Evolutionary conservation across 35 echinoderm and acorn worm species (phyloP), one percentile per base, ranked within the genome.

Genomic region (Chiridota heheva): DNA sequence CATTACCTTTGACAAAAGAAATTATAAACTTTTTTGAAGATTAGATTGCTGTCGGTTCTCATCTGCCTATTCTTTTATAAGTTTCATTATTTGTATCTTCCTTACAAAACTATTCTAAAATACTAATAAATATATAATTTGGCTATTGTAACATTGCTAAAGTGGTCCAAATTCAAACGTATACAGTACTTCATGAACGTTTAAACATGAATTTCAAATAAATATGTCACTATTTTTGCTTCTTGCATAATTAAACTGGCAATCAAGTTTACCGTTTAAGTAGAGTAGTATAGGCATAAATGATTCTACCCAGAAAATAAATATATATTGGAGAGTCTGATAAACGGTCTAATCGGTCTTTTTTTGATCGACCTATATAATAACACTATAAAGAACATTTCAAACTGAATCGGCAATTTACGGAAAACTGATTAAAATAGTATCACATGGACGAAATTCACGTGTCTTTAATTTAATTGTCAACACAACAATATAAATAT

Each of bases 1-100:
- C 81, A 44, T 84, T 72, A n/a, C 35, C 81, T 84, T 43, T 42
- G 13, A 82, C 27, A 44, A 30, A 63, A 5, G 27, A 63, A 80
- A 16, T 13, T 53, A 53, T 13, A 53, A 53, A 22, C 48, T 22
- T 13, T 13, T 10, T 10, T 53, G 48, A 53, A 53, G 10, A 10
- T 22, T 53, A 13, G 48, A 53, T 22, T 53, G 48, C 48, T 53
- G 10, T 53, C n/a, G n/a, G 48, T 53, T 53, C 10, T 53, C 22
- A 22, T 53, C 48, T 53, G 48, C 48, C 48, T 22, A 53, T 13
- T 53, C 10, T 53, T 22, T 22, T 53, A 53, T 13, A 53, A n/a
- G n/a, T n/a, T n/a, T 53, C 48, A 13, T 13, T 53, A 53, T 10
- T 10, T 10, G 2, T 71, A 71, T 20, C 38, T 30, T 15, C 36